Percentiles rank a stretch among this genome's conserved stretches.
Evolutionary conservation across 2,113 vertebrate genomes (phyloP).

Genomic region (Piaya cayana): DNA sequence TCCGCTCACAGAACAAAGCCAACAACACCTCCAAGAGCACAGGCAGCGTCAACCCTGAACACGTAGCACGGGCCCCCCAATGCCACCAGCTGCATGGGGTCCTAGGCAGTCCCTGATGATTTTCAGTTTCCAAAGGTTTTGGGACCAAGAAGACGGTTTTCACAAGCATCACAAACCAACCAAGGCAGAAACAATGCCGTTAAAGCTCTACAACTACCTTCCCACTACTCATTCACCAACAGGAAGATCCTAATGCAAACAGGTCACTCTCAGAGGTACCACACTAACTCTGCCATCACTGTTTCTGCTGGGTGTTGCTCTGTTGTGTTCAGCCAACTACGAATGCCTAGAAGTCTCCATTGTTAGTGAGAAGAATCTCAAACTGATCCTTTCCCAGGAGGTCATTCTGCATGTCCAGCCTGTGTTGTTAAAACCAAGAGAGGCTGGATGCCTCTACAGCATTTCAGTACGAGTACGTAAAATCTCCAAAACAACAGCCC

Average conservation of each 20-base stretch:
- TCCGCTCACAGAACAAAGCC: not conserved
- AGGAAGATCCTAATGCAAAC: not conserved
- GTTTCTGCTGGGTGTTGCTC: not conserved
- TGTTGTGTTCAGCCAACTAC: not conserved
- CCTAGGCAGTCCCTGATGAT: not conserved
- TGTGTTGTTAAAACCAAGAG: not conserved
- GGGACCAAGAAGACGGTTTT: not conserved
- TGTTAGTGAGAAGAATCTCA: not conserved
- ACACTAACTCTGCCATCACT: not conserved
- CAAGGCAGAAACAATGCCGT: not conserved
- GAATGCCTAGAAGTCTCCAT: not conserved
- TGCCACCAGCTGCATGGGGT: not conserved
- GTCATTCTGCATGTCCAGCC: not conserved
- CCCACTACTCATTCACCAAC: not conserved
- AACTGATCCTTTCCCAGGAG: not conserved
- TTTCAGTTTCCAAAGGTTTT: not conserved
- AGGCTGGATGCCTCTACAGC: not conserved
- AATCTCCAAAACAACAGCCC: not conserved
- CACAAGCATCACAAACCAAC: not conserved
- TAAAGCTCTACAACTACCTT: not conserved
- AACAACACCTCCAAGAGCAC: not conserved
- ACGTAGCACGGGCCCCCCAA: not conserved
- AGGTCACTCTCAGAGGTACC: not conserved
- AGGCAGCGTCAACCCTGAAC: not conserved
- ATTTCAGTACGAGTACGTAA: not conserved